These are phyloP conservation scores for Melanogrammus aeglefinus DNA, from an alignment of 2,797 vertebrate species.

Conservation along the genomic window DNA sequence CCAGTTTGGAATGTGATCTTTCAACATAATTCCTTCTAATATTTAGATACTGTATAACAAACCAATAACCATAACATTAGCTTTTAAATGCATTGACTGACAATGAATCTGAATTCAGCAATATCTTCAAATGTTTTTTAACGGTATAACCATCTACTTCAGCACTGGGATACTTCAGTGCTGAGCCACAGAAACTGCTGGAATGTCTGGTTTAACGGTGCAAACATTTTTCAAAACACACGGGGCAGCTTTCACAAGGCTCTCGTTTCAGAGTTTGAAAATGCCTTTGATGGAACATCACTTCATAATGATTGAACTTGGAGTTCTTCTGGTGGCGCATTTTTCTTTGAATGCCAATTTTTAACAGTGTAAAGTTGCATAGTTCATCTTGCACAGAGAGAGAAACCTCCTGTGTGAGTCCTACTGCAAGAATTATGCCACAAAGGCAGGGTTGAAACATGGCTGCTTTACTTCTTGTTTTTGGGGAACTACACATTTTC, in stretches of 20 bases:
- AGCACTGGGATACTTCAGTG: constrained; percentile 11
- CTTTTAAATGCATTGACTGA: constrained; percentile 17
- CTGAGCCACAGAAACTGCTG: constrained; percentile 30
- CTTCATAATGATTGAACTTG: constrained; percentile 14
- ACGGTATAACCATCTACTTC: constrained; percentile 1
- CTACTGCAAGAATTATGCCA: constrained; percentile 34
- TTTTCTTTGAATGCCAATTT: constrained; percentile 1
- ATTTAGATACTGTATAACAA: constrained; percentile 38
- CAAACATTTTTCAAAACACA: constrained; percentile 9
- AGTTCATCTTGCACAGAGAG: constrained; percentile 24
- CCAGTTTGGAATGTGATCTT: constrained; percentile 22
- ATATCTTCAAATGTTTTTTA: constrained; percentile 1
- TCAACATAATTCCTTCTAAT: constrained; percentile 44
- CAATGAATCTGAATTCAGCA: constrained; percentile 3
- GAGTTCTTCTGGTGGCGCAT: not conserved
- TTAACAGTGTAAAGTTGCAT: constrained; percentile 31
- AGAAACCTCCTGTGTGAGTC: constrained; percentile 16
- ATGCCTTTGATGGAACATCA: constrained; percentile 8
- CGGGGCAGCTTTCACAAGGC: constrained; percentile 23
- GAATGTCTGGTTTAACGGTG: constrained; percentile 12
- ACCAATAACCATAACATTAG: constrained; percentile 12
- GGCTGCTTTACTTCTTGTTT: constrained; percentile 61
- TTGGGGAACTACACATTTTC: constrained; percentile 48
- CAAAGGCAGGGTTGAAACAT: constrained; percentile 28
- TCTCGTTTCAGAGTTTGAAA: constrained; percentile 16